These are phyloP conservation scores for Lithophane ornitopus DNA, from an alignment of 2,888 invertebrate genomes.

Conservation along the genomic window DNA sequence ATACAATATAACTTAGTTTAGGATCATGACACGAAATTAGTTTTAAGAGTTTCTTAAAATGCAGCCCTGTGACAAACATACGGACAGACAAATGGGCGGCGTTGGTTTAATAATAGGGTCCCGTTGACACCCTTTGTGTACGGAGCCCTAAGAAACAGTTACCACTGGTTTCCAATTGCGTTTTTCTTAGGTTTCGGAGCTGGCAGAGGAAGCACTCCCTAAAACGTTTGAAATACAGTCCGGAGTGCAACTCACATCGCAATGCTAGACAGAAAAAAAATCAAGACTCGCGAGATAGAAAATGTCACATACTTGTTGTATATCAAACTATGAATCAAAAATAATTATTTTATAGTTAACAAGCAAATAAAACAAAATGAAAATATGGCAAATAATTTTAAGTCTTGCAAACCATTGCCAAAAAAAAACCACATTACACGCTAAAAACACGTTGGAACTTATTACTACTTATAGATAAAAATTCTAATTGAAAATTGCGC, in stretches of 20 bases:
- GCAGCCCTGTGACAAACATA: not conserved
- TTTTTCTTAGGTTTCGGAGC: not conserved
- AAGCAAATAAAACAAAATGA: no score
- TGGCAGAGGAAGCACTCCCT: slow-evolving; percentile 29
- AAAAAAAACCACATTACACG: no score
- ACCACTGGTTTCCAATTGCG: slow-evolving; percentile 14
- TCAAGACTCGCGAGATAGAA: slow-evolving; percentile 4
- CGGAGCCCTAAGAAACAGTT: slow-evolving; percentile 9
- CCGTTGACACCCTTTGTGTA: not conserved
- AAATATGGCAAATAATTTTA: no score
- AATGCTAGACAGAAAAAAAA: slow-evolving; percentile 29
- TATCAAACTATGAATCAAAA: no score
- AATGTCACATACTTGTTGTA: not conserved
- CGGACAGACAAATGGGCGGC: not conserved
- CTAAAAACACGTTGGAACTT: no score
- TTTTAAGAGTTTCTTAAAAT: not conserved
- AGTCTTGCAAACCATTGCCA: no score
- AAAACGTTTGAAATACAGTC: slow-evolving; percentile 38
- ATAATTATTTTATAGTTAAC: no score
- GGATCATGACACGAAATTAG: not conserved
- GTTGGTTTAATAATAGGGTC: not conserved
- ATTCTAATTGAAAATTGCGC: no score
- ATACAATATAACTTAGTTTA: not conserved
- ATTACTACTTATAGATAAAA: no score
- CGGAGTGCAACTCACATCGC: slow-evolving; percentile 23